Percentiles rank a stretch among this genome's conserved stretches.
These are phyloP conservation scores for Melinopterus prodromus DNA, from an alignment of 2,888 invertebrate species.

Conservation along the genomic window DNA sequence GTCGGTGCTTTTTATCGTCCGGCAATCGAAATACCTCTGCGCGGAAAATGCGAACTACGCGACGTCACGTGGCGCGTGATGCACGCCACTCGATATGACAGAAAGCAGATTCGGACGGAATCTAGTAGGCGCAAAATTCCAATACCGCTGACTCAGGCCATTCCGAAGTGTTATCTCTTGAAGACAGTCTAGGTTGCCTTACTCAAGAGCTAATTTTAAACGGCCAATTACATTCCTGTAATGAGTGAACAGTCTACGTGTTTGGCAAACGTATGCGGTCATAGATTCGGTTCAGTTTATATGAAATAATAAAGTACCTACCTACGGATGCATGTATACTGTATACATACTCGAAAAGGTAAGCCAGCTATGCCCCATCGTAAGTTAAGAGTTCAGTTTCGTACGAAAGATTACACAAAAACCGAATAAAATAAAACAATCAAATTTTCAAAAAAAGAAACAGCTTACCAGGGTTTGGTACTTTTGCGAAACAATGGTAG, in stretches of 20 bases:
- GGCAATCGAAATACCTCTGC: not conserved
- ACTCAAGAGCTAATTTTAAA: not conserved
- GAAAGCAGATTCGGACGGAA: not conserved
- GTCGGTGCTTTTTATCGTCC: not conserved
- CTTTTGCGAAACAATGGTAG: too few species aligned
- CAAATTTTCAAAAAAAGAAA: too few species aligned
- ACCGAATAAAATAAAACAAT: too few species aligned
- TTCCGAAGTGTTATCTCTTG: not conserved
- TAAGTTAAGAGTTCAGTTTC: too few species aligned
- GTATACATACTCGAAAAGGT: too few species aligned
- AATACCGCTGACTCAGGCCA: not conserved
- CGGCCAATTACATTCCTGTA: not conserved
- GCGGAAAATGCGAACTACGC: constrained; percentile 4
- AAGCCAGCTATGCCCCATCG: too few species aligned
- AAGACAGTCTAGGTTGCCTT: not conserved
- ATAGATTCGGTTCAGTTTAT: too few species aligned
- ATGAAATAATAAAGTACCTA: too few species aligned
- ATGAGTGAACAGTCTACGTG: not conserved
- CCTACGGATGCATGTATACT: too few species aligned
- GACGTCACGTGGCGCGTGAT: not conserved
- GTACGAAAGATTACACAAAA: too few species aligned
- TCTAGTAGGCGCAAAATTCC: constrained; percentile 4
- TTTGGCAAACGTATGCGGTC: too few species aligned
- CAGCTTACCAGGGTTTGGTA: too few species aligned
- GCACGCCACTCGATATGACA: constrained; percentile 4